Conservation (phyloP, 2,888 invertebrate species). For the Tenthredo livida region DNA sequence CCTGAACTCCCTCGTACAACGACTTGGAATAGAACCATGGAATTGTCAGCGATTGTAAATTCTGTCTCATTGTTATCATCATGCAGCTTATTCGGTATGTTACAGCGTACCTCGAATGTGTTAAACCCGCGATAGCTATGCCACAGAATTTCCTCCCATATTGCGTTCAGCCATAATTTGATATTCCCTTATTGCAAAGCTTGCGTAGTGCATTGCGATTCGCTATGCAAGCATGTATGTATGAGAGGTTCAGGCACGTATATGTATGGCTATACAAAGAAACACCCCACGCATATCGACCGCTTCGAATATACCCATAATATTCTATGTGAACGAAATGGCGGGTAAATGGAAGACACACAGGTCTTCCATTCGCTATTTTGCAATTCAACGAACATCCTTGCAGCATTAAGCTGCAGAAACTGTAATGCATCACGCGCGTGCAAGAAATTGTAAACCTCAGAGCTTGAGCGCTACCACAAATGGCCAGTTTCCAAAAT, state of each 20-base stretch:
- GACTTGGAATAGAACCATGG: not conserved
- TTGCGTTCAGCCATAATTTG: constrained; percentile 35
- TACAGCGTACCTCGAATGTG: constrained; percentile 1
- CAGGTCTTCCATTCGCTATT: not conserved
- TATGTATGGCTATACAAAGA: not conserved
- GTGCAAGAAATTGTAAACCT: not conserved
- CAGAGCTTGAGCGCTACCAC: not conserved
- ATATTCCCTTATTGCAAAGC: constrained; percentile 40
- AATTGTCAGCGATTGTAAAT: not conserved
- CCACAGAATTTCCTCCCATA: constrained; percentile 24
- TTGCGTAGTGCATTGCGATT: constrained; percentile 31
- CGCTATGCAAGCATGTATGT: constrained; percentile 19
- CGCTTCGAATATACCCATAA: not conserved
- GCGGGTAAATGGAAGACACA: constrained; percentile 2
- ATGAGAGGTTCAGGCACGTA: not conserved
- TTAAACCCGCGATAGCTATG: constrained; percentile 1
- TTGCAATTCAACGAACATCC: not conserved
- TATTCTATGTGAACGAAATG: not conserved
- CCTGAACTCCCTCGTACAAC: not conserved
- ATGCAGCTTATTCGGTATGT: not conserved
- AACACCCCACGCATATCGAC: not conserved
- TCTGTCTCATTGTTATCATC: not conserved
- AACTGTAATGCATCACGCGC: not conserved
- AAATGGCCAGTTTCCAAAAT: not conserved
- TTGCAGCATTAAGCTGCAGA: not conserved